These are phyloP conservation scores for Drosophila kanapiae DNA, from an alignment of 1,140 invertebrate species.

Conservation along the genomic window DNA sequence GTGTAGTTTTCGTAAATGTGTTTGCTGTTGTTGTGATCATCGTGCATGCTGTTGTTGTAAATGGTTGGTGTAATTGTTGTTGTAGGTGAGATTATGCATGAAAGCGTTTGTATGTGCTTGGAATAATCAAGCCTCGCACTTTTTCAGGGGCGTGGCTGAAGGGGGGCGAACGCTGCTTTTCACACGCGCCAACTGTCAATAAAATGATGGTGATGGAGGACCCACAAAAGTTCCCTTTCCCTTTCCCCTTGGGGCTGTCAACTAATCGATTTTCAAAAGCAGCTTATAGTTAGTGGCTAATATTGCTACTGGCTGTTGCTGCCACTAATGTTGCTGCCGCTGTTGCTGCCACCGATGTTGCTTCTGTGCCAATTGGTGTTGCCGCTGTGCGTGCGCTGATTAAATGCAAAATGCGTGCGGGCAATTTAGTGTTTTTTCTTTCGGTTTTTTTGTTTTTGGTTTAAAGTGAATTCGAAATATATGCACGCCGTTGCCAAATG, in stretches of 20 bases:
- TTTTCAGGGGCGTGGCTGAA: constrained; percentile 9
- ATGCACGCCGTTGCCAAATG: constrained; percentile 48
- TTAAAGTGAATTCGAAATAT: constrained; percentile 60
- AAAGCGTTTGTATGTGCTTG: constrained; percentile 71
- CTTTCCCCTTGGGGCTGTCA: constrained; percentile 33
- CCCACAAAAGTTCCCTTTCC: neutral
- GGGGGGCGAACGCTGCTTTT: constrained; percentile 17
- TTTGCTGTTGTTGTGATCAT: constrained; percentile 24
- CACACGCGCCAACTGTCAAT: constrained; percentile 61
- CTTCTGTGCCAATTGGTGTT: constrained; percentile 20
- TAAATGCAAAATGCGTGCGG: constrained; percentile 76
- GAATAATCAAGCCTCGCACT: constrained; percentile 67
- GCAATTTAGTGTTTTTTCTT: constrained; percentile 55
- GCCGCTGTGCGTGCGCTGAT: constrained; percentile 49
- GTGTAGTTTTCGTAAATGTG: neutral
- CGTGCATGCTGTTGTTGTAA: neutral
- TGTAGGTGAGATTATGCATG: constrained; percentile 73
- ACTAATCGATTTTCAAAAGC: constrained; percentile 75
- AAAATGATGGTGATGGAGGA: constrained; percentile 31
- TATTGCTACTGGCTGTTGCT: constrained; percentile 26
- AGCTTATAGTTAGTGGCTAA: constrained; percentile 68
- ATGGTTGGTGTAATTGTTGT: constrained; percentile 29
- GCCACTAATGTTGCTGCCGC: constrained; percentile 20
- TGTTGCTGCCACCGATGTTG: constrained; percentile 18
- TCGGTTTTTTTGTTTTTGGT: constrained; percentile 59